phyloP scores from a whole-genome alignment of 2,888 invertebrate genomes.

The Thereva nobilitata region DNA sequence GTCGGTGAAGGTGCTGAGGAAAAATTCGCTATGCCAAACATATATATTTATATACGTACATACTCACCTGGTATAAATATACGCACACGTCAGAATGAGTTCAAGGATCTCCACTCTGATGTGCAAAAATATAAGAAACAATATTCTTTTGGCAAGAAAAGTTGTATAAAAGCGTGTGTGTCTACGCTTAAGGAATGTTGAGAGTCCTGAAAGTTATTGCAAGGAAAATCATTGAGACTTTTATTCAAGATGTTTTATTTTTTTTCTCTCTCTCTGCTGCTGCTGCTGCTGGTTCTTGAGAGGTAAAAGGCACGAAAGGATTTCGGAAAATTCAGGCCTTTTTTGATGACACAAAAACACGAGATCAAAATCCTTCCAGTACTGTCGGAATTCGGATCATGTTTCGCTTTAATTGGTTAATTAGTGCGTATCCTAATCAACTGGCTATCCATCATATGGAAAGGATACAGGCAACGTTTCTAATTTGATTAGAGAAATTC shows the following conservation, averaged over 20 bases:
- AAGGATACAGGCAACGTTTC: not conserved
- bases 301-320: too few species aligned
- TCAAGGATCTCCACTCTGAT: too few species aligned
- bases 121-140: slow-evolving; percentile 5
- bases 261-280: too few species aligned
- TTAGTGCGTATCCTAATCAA: slow-evolving; percentile 38
- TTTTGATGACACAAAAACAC: too few species aligned
- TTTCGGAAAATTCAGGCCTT: too few species aligned
- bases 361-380: too few species aligned
- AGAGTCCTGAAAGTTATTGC: slow-evolving; percentile 19
- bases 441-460: slow-evolving; percentile 26
- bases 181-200: not conserved
- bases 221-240: slow-evolving; percentile 14
- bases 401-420: slow-evolving; percentile 33
- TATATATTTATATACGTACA: too few species aligned
- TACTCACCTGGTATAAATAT: too few species aligned
- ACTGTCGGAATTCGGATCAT: slow-evolving; percentile 18
- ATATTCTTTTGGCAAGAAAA: slow-evolving; percentile 9
- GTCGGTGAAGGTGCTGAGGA: too few species aligned
- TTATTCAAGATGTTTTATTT: too few species aligned
- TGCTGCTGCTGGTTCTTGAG: not conserved
- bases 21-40: too few species aligned
- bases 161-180: not conserved
- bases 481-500: slow-evolving; percentile 37
- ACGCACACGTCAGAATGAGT: too few species aligned